Conservation (phyloP, 2,797 vertebrate genomes). For the Phrynocephalus forsythii region DNA sequence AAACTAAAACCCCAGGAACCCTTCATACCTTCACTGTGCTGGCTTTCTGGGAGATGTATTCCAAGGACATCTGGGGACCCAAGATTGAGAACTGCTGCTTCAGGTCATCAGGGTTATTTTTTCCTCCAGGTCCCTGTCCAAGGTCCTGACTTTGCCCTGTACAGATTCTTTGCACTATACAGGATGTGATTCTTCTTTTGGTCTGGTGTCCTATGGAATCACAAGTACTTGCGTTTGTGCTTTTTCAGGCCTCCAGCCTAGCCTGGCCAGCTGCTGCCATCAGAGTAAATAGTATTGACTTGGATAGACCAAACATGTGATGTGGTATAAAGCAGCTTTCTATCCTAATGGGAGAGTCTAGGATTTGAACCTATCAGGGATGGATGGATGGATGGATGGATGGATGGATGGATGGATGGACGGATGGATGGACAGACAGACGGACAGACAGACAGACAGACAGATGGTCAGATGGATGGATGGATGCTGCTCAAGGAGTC, state of each 20-base stretch:
- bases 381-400: too few species aligned
- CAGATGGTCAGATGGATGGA: too few species aligned
- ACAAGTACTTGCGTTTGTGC: not conserved
- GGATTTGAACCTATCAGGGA: not conserved
- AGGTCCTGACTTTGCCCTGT: not conserved
- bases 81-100: not conserved
- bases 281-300: not conserved
- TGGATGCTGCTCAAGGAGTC: too few species aligned
- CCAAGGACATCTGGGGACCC: too few species aligned
- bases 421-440: too few species aligned
- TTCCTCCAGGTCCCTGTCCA: not conserved
- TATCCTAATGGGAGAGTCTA: not conserved
- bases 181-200: not conserved
- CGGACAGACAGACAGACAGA: too few species aligned
- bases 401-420: too few species aligned
- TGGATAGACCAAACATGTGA: not conserved
- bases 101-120: not conserved
- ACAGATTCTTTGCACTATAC: not conserved
- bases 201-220: not conserved
- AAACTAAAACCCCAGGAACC: too few species aligned
- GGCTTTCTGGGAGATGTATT: too few species aligned
- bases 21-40: too few species aligned
- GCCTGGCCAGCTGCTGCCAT: not conserved
- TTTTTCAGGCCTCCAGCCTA: not conserved
- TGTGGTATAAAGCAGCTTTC: not conserved